Percentiles rank a stretch among this genome's conserved stretches.
phyloP scores from a whole-genome alignment of 2,113 vertebrate species.

The Platysternon megacephalum region DNA sequence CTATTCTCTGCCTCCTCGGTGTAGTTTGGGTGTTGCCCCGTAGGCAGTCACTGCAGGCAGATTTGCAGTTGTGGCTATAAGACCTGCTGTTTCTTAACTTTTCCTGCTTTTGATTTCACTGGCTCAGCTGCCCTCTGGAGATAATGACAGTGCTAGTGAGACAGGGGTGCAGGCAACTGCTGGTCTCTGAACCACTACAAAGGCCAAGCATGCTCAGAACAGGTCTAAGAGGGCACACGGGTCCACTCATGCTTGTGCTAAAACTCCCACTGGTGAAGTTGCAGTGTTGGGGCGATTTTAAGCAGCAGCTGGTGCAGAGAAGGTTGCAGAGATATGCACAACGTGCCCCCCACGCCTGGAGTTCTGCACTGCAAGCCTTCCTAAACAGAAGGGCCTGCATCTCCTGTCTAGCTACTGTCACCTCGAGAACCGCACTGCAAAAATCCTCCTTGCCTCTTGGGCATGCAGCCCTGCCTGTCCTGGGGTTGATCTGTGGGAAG shows the following conservation, averaged over 20 bases:
- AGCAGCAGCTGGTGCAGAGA: rapidly evolving
- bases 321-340: rapidly evolving
- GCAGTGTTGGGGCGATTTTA: not conserved
- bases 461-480: not conserved
- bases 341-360: too few relatives aligned
- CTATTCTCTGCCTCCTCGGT: not conserved
- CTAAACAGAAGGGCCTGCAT: rapidly evolving
- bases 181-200: not conserved
- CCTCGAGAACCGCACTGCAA: rapidly evolving
- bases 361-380: too few relatives aligned
- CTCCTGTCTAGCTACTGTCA: not conserved
- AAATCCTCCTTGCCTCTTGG: not conserved
- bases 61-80: not conserved
- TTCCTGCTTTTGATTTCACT: not conserved
- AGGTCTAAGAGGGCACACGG: not conserved
- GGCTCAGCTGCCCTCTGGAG: not conserved
- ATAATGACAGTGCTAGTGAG: not conserved
- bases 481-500: not conserved
- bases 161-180: not conserved
- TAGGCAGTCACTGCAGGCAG: not conserved
- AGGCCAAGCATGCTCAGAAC: not conserved
- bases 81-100: not conserved
- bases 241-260: not conserved
- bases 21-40: not conserved
- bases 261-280: not conserved